phyloP scores from a whole-genome alignment of 2,888 invertebrate genomes.

The Melanostoma scalare region DNA sequence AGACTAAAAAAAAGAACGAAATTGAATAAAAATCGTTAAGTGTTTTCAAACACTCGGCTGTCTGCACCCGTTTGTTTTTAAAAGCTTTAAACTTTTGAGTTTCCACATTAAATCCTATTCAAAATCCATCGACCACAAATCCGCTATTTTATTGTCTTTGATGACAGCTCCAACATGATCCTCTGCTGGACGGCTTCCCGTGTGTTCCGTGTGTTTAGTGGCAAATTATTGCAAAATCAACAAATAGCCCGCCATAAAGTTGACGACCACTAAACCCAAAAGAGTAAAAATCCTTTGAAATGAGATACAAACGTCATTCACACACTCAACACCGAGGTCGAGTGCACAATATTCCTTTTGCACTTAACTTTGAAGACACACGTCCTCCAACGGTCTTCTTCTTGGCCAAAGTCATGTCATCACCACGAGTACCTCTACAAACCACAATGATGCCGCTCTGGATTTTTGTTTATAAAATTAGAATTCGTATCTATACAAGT shows the following conservation, averaged over 20 bases:
- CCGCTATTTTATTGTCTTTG: neutral
- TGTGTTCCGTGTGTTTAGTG: conserved; percentile 5
- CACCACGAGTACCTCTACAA: conserved; percentile 35
- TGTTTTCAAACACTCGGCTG: too few relatives aligned
- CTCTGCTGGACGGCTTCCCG: neutral
- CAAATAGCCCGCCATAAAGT: conserved; percentile 38
- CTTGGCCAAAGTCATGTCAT: conserved; percentile 40
- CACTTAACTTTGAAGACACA: conserved; percentile 8
- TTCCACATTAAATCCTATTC: neutral
- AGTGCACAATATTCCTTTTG: conserved; percentile 14
- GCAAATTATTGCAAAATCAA: conserved; percentile 56
- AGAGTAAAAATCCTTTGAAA: conserved; percentile 38
- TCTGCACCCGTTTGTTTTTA: too few relatives aligned
- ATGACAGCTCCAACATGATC: conserved; percentile 8
- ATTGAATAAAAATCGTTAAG: too few relatives aligned
- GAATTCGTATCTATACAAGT: neutral
- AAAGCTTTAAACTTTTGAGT: too few relatives aligned
- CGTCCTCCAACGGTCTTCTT: conserved; percentile 33
- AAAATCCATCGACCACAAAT: conserved; percentile 1
- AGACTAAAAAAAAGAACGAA: too few relatives aligned
- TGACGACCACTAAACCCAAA: conserved; percentile 31
- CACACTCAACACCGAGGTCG: conserved; percentile 13
- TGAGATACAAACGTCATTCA: conserved; percentile 19
- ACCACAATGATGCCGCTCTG: conserved; percentile 21
- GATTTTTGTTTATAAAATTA: conserved; percentile 12